Evolutionary conservation across 2,888 invertebrate species (phyloP).

Genomic region (Venusia cambrica): DNA sequence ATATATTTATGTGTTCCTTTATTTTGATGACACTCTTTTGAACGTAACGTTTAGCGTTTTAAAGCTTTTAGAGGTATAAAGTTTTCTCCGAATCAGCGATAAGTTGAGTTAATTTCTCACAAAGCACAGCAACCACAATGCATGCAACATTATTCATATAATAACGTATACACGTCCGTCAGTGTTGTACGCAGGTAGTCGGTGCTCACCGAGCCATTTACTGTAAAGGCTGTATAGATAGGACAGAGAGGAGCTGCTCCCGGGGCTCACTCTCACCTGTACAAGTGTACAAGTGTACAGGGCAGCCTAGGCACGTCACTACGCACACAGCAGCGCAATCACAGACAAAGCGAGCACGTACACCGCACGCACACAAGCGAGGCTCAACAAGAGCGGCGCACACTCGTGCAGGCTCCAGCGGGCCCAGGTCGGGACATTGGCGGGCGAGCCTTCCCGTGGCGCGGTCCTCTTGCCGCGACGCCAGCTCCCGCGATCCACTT

Average conservation of each 20-base stretch:
- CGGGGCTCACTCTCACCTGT: slow-evolving; percentile 75
- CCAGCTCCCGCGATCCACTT: slow-evolving; percentile 69
- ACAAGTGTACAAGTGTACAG: too few species aligned
- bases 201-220: slow-evolving; percentile 64
- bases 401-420: slow-evolving; percentile 24
- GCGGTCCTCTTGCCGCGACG: slow-evolving; percentile 59
- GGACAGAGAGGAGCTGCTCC: slow-evolving; percentile 53
- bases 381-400: slow-evolving; percentile 29
- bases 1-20: too few species aligned
- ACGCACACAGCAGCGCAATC: slow-evolving; percentile 39
- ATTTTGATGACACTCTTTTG: too few species aligned
- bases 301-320: slow-evolving; percentile 68
- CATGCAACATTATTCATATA: slow-evolving; percentile 23
- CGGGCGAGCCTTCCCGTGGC: slow-evolving; percentile 76
- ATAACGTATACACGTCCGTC: slow-evolving; percentile 43
- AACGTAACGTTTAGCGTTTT: too few species aligned
- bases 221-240: slow-evolving; percentile 69
- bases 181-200: slow-evolving; percentile 65
- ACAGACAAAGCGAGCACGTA: slow-evolving; percentile 25
- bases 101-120: too few species aligned
- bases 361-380: slow-evolving; percentile 27
- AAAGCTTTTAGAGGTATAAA: too few species aligned
- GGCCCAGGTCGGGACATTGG: slow-evolving; percentile 53
- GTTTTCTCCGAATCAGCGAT: slow-evolving; percentile 1
- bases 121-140: slow-evolving; percentile 16